A percentile compares a stretch with the other conserved stretches of the same genome.
Conservation (phyloP, 53 echinoderm and acorn worm species). For the Paracentrotus lividus region DNA sequence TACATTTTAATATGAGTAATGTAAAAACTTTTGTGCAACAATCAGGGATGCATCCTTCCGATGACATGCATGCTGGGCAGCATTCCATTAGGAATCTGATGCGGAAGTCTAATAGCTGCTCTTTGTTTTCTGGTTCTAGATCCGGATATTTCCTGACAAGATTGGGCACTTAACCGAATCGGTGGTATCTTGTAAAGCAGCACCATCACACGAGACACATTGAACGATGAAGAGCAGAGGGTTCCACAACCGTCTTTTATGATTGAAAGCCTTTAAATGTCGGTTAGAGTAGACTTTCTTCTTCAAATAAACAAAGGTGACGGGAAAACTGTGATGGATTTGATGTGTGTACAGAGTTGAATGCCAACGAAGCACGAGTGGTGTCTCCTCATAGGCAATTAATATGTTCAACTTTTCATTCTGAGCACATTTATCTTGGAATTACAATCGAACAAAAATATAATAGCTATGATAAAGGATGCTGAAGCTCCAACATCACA, state of each 20-base stretch:
- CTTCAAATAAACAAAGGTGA: slow-evolving; percentile 40
- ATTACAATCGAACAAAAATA: neutral
- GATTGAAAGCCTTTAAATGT: slow-evolving; percentile 47
- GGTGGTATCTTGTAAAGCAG: neutral
- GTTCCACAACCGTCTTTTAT: neutral
- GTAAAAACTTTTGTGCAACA: too few species aligned
- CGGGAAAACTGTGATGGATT: slow-evolving; percentile 35
- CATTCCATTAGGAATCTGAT: too few species aligned
- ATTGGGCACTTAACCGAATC: too few species aligned
- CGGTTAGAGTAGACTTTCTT: neutral
- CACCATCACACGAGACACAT: neutral
- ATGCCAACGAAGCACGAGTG: neutral
- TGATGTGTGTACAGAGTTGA: slow-evolving; percentile 38
- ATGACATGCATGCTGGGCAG: too few species aligned
- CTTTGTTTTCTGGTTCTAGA: too few species aligned
- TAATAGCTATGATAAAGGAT: too few species aligned
- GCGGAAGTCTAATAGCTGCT: too few species aligned
- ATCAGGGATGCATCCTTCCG: too few species aligned
- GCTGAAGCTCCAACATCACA: too few species aligned
- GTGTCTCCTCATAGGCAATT: neutral
- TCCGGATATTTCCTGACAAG: too few species aligned
- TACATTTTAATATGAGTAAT: too few species aligned
- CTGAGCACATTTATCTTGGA: neutral
- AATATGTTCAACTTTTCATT: neutral
- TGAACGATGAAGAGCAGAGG: neutral